Conservation (phyloP, 2,888 invertebrate species). For the Nezara viridula region DNA sequence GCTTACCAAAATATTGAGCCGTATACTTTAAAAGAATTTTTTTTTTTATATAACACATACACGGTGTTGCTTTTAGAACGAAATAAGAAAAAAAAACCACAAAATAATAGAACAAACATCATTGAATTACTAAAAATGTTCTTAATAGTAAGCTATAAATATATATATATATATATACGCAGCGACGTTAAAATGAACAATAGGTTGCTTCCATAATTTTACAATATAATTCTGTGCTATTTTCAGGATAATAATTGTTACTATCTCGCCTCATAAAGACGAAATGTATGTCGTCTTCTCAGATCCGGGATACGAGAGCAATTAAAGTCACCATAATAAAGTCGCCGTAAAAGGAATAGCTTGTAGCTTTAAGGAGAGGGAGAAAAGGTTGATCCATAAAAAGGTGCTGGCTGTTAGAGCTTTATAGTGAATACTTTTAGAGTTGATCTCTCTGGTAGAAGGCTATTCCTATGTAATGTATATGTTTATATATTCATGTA, state of each 20-base stretch:
- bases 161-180: not conserved
- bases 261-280: not conserved
- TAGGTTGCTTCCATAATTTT: not conserved
- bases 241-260: not conserved
- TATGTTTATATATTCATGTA: not conserved
- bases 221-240: not conserved
- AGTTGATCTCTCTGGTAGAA: no score
- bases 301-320: not conserved
- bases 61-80: no score
- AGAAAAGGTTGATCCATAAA: not conserved
- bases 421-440: not conserved
- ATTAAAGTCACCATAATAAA: not conserved
- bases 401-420: not conserved
- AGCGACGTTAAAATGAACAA: not conserved
- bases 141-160: not conserved
- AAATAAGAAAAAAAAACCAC: no score
- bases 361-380: not conserved
- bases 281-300: not conserved
- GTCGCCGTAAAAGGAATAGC: not conserved
- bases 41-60: no score
- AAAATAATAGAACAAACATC: not conserved
- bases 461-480: not conserved
- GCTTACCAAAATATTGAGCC: no score
- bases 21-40: no score
- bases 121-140: conserved; percentile 1